These are phyloP conservation scores for Saturnia japonica DNA, from an alignment of 2,888 invertebrate species.

Conservation along the genomic window DNA sequence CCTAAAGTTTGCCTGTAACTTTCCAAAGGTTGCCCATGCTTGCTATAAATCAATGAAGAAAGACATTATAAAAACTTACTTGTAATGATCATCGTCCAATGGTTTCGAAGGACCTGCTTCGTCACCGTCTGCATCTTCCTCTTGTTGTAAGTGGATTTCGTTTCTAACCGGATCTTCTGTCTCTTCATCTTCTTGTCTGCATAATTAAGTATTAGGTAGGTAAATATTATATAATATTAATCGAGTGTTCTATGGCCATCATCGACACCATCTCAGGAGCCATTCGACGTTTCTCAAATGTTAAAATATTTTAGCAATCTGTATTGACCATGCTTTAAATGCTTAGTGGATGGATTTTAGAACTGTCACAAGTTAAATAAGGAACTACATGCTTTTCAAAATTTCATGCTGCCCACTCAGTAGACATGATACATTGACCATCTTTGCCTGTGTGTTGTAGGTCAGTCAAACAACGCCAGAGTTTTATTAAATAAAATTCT, in stretches of 20 bases:
- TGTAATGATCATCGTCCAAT: conserved; percentile 63
- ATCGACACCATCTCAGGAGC: neutral
- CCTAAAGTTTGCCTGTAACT: too few relatives aligned
- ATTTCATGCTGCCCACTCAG: too few relatives aligned
- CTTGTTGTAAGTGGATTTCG: conserved; percentile 15
- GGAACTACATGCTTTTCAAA: too few relatives aligned
- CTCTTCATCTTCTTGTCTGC: conserved; percentile 35
- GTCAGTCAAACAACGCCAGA: too few relatives aligned
- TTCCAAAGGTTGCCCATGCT: too few relatives aligned
- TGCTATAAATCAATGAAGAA: neutral
- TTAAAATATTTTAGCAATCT: neutral
- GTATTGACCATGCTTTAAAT: neutral
- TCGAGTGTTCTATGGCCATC: neutral
- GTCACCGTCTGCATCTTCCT: conserved; percentile 36
- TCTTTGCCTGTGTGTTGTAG: too few relatives aligned
- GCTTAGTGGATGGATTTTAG: neutral
- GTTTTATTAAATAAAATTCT: too few relatives aligned
- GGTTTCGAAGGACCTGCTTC: conserved; percentile 65
- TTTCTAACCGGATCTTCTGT: conserved; percentile 17
- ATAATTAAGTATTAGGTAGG: neutral
- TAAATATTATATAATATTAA: neutral
- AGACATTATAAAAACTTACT: conserved; percentile 39
- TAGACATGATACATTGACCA: too few relatives aligned
- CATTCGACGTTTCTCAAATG: neutral
- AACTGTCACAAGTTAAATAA: too few relatives aligned